Evolutionary conservation across 2,797 vertebrate genomes (phyloP).

Genomic region (Rhinophrynus dorsalis): DNA sequence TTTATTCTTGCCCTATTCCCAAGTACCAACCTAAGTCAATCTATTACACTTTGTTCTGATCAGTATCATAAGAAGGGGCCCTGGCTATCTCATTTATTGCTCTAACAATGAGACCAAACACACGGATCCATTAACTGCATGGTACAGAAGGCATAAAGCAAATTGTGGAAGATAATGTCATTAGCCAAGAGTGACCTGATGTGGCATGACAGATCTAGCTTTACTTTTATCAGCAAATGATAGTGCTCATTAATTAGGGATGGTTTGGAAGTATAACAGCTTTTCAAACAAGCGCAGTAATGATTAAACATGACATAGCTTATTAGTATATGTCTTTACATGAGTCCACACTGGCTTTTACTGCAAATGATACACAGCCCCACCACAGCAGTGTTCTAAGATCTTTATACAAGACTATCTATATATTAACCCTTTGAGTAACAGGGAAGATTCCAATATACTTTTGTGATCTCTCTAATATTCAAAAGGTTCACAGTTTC

Average conservation of each 20-base stretch:
- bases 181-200: slow-evolving; percentile 46
- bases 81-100: slow-evolving; percentile 49
- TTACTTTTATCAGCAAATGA: slow-evolving; percentile 35
- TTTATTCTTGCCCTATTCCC: too few relatives aligned
- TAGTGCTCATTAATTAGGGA: slow-evolving; percentile 25
- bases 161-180: slow-evolving; percentile 41
- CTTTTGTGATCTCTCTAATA: too few relatives aligned
- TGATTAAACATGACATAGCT: too few relatives aligned
- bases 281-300: neutral
- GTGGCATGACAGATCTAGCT: slow-evolving; percentile 20
- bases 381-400: too few relatives aligned
- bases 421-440: too few relatives aligned
- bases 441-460: too few relatives aligned
- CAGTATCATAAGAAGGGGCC: slow-evolving; percentile 36
- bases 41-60: slow-evolving; percentile 52
- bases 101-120: slow-evolving; percentile 49
- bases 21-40: neutral
- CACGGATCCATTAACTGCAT: slow-evolving; percentile 45
- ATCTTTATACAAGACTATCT: too few relatives aligned
- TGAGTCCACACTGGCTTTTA: too few relatives aligned
- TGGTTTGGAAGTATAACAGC: neutral
- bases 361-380: too few relatives aligned
- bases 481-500: too few relatives aligned
- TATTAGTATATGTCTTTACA: too few relatives aligned
- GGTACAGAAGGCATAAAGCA: slow-evolving; percentile 46